A percentile compares a stretch with the other conserved stretches of the same genome.
Conservation (phyloP, 2,113 vertebrate species). For the Sinosuthora webbiana region DNA sequence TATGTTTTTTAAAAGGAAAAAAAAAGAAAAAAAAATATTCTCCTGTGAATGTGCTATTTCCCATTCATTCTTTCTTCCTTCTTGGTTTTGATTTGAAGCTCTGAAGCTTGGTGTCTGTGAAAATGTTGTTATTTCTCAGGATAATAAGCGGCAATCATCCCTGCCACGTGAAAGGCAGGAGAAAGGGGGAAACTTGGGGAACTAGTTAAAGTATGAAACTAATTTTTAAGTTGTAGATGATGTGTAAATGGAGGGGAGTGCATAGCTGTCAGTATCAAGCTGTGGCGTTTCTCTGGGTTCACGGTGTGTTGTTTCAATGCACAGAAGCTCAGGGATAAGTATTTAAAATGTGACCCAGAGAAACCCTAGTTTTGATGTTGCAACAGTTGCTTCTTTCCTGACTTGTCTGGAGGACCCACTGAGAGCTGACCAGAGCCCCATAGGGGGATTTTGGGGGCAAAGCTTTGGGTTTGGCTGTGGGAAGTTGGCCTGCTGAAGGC, state of each 20-base stretch:
- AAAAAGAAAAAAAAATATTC: background rate
- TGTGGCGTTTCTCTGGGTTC: slow-evolving; percentile 56
- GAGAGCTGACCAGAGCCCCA: background rate
- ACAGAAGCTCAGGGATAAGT: slow-evolving; percentile 86
- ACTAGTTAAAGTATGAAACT: slow-evolving; percentile 57
- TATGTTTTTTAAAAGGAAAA: slow-evolving; percentile 60
- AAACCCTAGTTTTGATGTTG: slow-evolving; percentile 65
- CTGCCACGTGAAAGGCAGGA: slow-evolving; percentile 59
- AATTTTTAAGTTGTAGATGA: slow-evolving; percentile 56
- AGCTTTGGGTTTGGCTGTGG: background rate
- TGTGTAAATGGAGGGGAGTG: slow-evolving; percentile 14
- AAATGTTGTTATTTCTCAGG: slow-evolving; percentile 75
- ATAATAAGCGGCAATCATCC: slow-evolving; percentile 76
- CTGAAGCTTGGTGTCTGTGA: slow-evolving; percentile 60
- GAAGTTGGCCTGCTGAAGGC: background rate
- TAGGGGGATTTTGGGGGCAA: background rate
- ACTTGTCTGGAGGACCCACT: background rate
- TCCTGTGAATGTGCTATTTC: slow-evolving; percentile 67
- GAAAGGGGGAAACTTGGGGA: slow-evolving; percentile 60
- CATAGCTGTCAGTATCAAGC: slow-evolving; percentile 4
- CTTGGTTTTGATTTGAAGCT: slow-evolving; percentile 71
- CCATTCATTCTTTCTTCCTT: slow-evolving; percentile 42
- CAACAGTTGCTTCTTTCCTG: slow-evolving; percentile 42
- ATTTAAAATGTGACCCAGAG: slow-evolving; percentile 77
- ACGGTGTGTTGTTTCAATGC: slow-evolving; percentile 57